Conservation (phyloP, 2,113 vertebrate species). For the Hippocampus guttulatus region DNA sequence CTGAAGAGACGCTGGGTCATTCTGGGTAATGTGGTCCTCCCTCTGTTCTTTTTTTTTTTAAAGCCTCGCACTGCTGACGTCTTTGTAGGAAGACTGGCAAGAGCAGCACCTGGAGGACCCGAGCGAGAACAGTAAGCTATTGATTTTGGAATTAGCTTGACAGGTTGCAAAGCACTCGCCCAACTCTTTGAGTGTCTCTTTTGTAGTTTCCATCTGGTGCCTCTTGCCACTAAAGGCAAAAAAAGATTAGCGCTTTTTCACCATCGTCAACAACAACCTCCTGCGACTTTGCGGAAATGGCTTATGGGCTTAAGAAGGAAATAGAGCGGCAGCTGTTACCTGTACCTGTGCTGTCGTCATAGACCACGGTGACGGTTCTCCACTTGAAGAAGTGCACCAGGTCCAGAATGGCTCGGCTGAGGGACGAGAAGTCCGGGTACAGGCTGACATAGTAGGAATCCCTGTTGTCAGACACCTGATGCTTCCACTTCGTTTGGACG, state of each 20-base stretch:
- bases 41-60: constrained; percentile 9
- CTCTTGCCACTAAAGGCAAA: background rate
- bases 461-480: constrained; percentile 95
- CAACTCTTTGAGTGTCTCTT: constrained; percentile 43
- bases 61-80: constrained; percentile 38
- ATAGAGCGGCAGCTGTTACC: constrained; percentile 53
- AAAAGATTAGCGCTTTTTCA: constrained; percentile 11
- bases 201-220: constrained; percentile 30
- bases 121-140: constrained; percentile 62
- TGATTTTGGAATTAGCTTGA: constrained; percentile 69
- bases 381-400: constrained; percentile 99
- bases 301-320: constrained; percentile 10
- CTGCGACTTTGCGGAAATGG: background rate
- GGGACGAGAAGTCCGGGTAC: constrained; percentile 94
- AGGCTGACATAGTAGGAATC: constrained; percentile 97
- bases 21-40: constrained; percentile 57
- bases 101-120: constrained; percentile 61
- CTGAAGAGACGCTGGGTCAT: constrained; percentile 62
- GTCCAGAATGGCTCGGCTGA: constrained; percentile 95
- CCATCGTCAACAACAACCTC: constrained; percentile 9
- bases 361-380: constrained; percentile 85
- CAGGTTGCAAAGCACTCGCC: constrained; percentile 62
- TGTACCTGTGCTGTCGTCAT: constrained; percentile 95
- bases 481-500: constrained; percentile 97
- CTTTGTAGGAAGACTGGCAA: constrained; percentile 58